Evolutionary conservation across 2,888 invertebrate species (phyloP).

Genomic region (Shargacucullia verbasci): DNA sequence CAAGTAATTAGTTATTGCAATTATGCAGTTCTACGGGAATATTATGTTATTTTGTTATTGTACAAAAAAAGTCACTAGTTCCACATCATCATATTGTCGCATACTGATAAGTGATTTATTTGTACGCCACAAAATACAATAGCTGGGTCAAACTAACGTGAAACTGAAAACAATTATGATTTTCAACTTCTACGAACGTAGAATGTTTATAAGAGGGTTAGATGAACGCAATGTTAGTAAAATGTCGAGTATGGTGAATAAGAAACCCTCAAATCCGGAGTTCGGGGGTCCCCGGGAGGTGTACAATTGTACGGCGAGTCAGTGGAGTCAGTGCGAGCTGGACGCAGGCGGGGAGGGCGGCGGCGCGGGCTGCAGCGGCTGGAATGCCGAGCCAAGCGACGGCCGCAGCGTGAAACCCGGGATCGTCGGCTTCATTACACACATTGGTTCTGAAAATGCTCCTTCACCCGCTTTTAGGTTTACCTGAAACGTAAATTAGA

Average conservation of each 20-base stretch:
- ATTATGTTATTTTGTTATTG: conserved; percentile 25
- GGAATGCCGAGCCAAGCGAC: conserved; percentile 94
- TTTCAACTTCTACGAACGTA: conserved; percentile 34
- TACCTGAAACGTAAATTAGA: conserved; percentile 73
- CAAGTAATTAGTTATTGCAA: conserved; percentile 34
- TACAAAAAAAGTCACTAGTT: conserved; percentile 37
- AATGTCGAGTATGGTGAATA: conserved; percentile 35
- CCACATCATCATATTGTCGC: conserved; percentile 7
- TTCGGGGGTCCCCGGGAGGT: not conserved
- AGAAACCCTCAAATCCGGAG: conserved; percentile 36
- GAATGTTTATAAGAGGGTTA: conserved; percentile 39
- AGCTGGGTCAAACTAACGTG: conserved; percentile 29
- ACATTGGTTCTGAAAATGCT: conserved; percentile 74
- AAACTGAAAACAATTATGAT: conserved; percentile 35
- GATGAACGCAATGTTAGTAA: conserved; percentile 36
- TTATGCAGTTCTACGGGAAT: conserved; percentile 35
- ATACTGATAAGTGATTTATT: conserved; percentile 24
- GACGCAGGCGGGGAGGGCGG: conserved; percentile 49
- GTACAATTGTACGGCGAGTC: not conserved
- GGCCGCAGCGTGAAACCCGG: conserved; percentile 93
- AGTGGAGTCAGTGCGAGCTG: conserved; percentile 53
- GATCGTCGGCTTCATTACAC: conserved; percentile 90
- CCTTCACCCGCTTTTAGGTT: conserved; percentile 90
- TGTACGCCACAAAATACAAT: conserved; percentile 33
- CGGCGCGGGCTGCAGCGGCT: conserved; percentile 89